Evolutionary conservation across 2,113 vertebrate genomes (phyloP).

Genomic region (Steatornis caripensis): DNA sequence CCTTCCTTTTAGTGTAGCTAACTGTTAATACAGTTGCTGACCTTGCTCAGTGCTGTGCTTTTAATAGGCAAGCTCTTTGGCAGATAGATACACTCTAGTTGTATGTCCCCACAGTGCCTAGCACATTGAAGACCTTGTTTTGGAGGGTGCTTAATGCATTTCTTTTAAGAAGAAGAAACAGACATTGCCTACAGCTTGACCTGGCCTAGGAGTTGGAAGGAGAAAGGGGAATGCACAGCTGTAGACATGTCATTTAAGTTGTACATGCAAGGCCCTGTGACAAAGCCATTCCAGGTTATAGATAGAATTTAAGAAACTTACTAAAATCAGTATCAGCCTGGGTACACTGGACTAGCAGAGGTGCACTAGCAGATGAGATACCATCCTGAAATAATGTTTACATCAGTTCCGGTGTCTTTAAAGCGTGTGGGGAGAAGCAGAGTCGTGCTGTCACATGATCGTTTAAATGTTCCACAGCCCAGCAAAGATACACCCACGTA

Average conservation of each 20-base stretch:
- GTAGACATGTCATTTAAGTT: neutral
- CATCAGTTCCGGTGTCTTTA: neutral
- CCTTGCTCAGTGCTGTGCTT: neutral
- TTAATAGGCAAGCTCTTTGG: neutral
- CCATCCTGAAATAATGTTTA: neutral
- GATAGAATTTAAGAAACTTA: neutral
- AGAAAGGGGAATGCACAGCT: neutral
- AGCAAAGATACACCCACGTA: neutral
- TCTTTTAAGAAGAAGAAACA: neutral
- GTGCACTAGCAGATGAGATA: neutral
- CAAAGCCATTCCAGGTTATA: neutral
- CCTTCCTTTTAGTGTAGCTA: neutral
- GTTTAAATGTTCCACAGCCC: neutral
- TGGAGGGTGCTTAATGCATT: neutral
- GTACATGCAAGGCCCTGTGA: neutral
- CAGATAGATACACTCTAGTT: neutral
- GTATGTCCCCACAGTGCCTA: neutral
- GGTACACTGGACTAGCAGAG: neutral
- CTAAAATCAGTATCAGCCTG: neutral
- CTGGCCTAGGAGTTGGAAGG: neutral
- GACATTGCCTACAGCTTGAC: neutral
- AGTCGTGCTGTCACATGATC: neutral
- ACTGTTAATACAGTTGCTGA: neutral
- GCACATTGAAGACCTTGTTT: neutral
- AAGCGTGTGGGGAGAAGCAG: neutral